Base-by-base conservation (phyloP, 2,888 invertebrate genomes). In the Leptopilina syphax region DNA sequence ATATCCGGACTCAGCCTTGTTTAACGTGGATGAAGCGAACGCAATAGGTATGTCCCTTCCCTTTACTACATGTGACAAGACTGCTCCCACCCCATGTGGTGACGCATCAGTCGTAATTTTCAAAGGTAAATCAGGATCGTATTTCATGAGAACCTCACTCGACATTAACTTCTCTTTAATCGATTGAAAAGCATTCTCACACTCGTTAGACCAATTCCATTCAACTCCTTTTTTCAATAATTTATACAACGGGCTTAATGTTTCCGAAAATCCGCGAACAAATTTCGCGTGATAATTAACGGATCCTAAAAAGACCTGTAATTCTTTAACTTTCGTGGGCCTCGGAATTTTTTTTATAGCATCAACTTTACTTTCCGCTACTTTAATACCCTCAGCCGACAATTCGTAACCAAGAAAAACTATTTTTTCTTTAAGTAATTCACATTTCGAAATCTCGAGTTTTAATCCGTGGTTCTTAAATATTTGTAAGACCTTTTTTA, bases 251-350 rank as follows among this genome's bases (percentile, higher is more conserved):
- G 88, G 89, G 7, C 10, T 82, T 80, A 18, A 84, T 81, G 47
- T 85, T 85, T 34, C 65, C 41, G 7, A 87, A 57, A 66, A 82
- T 27, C 85, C 83, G 24, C 84, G 78, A 9, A 89, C 81, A 82
- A 89, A 90, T 76, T 85, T 86, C 7, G 84, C 76, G 80, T 89
- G 89, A 81, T 89, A 91, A 67, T 87, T 89, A 4, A 87, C 81
- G 18, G 87, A 63, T 8, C 89, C 87, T 3, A 87, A 63, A 73
- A 88, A 86, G 13, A 84, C 81, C 76, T 84, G 81, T 2, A 87
- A 77, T 68, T 84, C 81, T 13, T 73, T 78, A 13, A 80, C 77
- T 76, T 86, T 83, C 60, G 65, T 78, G 34, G 87, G 88, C 13
- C 50, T 67, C 7, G 80, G 82, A 7, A 84, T 81, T 24, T 82